These are phyloP conservation scores for Salarias fasciatus DNA, from an alignment of 2,797 vertebrate species.

Conservation along the genomic window DNA sequence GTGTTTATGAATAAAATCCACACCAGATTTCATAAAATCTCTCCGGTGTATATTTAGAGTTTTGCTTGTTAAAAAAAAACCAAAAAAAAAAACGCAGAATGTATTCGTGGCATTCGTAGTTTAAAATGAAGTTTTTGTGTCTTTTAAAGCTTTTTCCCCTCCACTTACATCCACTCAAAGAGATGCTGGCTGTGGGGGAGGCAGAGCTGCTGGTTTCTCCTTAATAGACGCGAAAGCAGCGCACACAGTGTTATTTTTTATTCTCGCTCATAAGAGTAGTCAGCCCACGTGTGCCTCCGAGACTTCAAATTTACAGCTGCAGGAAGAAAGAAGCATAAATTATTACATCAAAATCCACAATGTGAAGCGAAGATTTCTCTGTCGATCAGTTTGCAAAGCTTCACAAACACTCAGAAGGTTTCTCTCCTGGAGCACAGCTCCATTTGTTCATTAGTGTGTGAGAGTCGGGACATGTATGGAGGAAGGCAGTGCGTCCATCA, in stretches of 20 bases:
- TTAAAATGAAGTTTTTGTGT: neutral
- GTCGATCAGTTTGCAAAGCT: neutral
- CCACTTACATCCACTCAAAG: too few species aligned
- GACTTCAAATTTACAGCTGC: neutral
- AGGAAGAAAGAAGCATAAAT: conserved; percentile 13
- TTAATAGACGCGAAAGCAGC: conserved; percentile 2
- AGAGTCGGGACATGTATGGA: neutral
- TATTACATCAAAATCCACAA: conserved; percentile 1
- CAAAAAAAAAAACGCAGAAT: neutral
- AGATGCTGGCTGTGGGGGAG: neutral
- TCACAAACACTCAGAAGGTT: conserved; percentile 12
- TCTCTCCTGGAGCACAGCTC: neutral
- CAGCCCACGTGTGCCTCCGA: neutral
- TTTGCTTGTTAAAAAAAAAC: too few species aligned
- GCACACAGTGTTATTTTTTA: conserved; percentile 10
- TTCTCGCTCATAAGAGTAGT: conserved; percentile 9
- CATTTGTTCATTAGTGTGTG: neutral
- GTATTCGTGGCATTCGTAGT: neutral
- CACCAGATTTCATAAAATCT: too few species aligned
- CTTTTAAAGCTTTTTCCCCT: neutral
- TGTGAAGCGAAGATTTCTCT: conserved; percentile 7
- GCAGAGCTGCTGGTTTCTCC: conserved; percentile 1
- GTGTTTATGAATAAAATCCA: neutral
- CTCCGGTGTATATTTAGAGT: neutral
- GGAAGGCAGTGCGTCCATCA: neutral